Conservation (phyloP, 2,113 vertebrate species). For the Tetrax tetrax region DNA sequence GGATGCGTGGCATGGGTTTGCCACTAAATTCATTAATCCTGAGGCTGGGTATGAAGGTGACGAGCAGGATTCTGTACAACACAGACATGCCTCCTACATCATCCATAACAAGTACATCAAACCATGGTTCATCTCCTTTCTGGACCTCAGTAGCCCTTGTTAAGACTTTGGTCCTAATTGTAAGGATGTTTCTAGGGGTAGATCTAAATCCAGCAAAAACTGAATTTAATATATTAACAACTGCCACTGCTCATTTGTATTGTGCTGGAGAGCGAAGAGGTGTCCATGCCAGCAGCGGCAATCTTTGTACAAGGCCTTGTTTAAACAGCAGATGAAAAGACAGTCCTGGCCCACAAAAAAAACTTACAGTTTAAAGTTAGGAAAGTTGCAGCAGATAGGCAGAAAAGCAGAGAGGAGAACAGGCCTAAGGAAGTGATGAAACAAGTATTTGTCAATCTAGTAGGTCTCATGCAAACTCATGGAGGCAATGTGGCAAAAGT, state of each 20-base stretch:
- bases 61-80: background rate
- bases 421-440: background rate
- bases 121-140: background rate
- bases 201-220: background rate
- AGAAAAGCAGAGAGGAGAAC: background rate
- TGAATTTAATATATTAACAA: background rate
- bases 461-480: background rate
- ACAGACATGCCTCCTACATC: background rate
- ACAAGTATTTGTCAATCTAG: background rate
- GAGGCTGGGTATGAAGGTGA: background rate
- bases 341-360: background rate
- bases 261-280: background rate
- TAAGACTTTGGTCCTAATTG: background rate
- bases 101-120: background rate
- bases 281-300: background rate
- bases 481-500: background rate
- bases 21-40: background rate
- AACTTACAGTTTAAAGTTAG: background rate
- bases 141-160: background rate
- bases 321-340: background rate
- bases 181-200: background rate
- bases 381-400: background rate
- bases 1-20: background rate
- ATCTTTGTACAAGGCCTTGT: background rate
- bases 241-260: background rate